Evolutionary conservation across 2,113 vertebrate genomes (phyloP).

Genomic region (Psettodes erumei): DNA sequence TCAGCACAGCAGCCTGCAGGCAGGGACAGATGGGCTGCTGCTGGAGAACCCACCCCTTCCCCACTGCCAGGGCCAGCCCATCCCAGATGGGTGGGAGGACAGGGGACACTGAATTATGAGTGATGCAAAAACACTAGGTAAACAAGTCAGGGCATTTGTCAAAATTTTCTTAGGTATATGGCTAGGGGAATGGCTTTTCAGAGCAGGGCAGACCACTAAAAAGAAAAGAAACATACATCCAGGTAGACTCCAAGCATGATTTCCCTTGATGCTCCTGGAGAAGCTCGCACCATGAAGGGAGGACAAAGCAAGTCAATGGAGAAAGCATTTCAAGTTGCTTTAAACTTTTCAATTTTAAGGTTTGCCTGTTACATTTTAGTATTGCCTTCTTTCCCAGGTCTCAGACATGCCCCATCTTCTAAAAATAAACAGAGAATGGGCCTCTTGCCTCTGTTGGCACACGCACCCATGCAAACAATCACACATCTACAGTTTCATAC

Average conservation of each 20-base stretch:
- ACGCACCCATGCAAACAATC: conserved; percentile 12
- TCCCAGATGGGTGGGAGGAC: conserved; percentile 68
- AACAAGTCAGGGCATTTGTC: conserved; percentile 67
- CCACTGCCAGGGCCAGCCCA: conserved; percentile 28
- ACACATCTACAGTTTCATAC: conserved; percentile 11
- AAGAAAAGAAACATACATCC: neutral
- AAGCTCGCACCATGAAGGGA: neutral
- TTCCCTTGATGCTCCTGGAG: neutral
- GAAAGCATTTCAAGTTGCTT: conserved; percentile 15
- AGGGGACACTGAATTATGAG: conserved; percentile 70
- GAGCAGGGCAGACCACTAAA: conserved; percentile 7
- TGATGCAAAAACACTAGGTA: conserved; percentile 74
- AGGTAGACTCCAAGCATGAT: neutral
- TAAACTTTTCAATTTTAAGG: conserved; percentile 21
- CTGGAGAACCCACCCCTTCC: conserved; percentile 34
- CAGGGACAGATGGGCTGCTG: conserved; percentile 68
- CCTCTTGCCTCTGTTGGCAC: conserved; percentile 52
- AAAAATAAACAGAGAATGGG: conserved; percentile 57
- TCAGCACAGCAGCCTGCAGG: conserved; percentile 57
- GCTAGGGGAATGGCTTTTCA: conserved; percentile 12
- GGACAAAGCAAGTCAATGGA: conserved; percentile 7
- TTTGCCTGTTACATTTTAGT: conserved; percentile 15
- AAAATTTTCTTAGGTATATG: conserved; percentile 56
- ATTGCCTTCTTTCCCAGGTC: conserved; percentile 22
- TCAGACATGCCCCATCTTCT: conserved; percentile 17